Conservation (phyloP, 2,113 vertebrate species). For the Xiphias gladius region DNA sequence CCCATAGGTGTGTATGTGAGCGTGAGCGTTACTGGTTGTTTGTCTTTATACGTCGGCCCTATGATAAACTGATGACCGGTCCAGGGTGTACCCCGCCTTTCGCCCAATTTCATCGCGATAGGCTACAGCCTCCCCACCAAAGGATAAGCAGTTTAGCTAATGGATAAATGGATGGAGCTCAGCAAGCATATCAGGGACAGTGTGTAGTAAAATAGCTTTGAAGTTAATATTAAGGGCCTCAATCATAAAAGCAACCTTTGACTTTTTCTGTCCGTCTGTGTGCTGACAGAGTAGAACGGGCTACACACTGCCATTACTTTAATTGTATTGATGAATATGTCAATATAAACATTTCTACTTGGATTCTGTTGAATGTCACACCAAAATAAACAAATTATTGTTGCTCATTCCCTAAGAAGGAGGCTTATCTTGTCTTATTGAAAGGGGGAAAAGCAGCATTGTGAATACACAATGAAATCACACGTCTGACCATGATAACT, state of each 20-base stretch:
- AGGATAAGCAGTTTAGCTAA: no score
- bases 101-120: no score
- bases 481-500: not conserved
- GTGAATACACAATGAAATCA: not conserved
- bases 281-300: not conserved
- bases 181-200: no score
- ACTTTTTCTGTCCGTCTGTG: not conserved
- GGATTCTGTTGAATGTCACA: not conserved
- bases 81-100: no score
- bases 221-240: conserved; percentile 11
- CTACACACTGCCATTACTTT: not conserved
- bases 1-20: no score
- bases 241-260: conserved; percentile 39
- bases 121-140: no score
- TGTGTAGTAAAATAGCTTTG: not conserved
- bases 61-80: no score
- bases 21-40: no score
- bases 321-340: not conserved
- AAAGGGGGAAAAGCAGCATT: not conserved
- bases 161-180: no score
- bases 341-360: not conserved
- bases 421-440: not conserved
- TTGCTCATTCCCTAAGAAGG: no score
- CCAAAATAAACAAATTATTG: not conserved
- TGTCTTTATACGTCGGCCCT: no score